Percentiles rank a stretch among this genome's conserved stretches.
Conservation (phyloP, 2,113 vertebrate genomes). For the Sylvietta virens region DNA sequence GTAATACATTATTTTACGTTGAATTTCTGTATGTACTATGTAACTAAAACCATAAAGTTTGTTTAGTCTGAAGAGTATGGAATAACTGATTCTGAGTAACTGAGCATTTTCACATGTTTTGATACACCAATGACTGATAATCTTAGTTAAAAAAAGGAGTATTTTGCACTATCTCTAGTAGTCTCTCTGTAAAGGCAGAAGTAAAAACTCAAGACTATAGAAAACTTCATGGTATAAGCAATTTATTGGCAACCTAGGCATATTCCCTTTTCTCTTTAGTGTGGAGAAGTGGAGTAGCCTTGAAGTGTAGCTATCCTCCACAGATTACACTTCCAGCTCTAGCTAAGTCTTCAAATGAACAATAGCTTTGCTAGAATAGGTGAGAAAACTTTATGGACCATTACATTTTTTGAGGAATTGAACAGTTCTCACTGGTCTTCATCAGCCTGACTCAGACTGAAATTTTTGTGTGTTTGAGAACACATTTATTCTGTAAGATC, state of each 20-base stretch:
- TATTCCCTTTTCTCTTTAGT: background rate
- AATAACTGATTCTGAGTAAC: background rate
- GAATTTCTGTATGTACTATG: background rate
- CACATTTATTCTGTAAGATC: background rate
- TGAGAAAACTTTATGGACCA: background rate
- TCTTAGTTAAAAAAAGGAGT: background rate
- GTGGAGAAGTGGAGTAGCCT: background rate
- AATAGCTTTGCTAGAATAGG: background rate
- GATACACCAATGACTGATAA: background rate
- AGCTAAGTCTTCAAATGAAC: background rate
- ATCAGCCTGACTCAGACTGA: background rate
- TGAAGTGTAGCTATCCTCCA: background rate
- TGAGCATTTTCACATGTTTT: background rate
- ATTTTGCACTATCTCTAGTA: background rate
- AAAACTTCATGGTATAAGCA: background rate
- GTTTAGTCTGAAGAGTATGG: background rate
- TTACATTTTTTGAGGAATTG: background rate
- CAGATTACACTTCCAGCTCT: background rate
- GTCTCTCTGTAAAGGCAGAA: background rate
- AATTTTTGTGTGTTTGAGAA: background rate
- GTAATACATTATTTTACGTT: background rate
- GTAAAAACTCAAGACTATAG: background rate
- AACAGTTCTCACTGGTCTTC: background rate
- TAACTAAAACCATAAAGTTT: background rate
- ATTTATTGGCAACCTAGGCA: background rate